These are phyloP conservation scores for Pomatostomus ruficeps DNA, from an alignment of 2,113 vertebrate genomes.

Conservation along the genomic window DNA sequence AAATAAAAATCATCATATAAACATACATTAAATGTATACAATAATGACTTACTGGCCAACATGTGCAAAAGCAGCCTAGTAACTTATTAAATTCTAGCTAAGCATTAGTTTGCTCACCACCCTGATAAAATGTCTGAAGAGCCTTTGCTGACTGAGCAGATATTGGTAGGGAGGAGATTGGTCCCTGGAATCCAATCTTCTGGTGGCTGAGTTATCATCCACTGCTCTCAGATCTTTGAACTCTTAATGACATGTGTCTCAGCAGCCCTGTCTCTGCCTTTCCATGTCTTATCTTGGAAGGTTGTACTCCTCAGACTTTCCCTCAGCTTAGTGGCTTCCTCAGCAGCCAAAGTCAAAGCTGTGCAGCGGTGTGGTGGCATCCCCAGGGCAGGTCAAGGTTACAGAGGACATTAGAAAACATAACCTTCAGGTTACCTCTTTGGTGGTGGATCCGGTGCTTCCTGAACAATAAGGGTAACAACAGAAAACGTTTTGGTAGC, in stretches of 20 bases:
- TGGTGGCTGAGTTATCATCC: neutral
- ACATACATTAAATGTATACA: neutral
- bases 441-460: neutral
- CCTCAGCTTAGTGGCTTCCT: neutral
- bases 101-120: neutral
- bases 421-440: neutral
- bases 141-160: neutral
- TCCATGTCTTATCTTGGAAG: neutral
- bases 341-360: neutral
- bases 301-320: neutral
- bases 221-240: conserved; percentile 9
- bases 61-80: neutral
- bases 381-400: neutral
- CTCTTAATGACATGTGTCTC: neutral
- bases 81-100: neutral
- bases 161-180: neutral
- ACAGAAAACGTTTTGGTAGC: neutral
- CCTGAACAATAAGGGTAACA: neutral
- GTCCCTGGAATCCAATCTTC: neutral
- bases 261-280: neutral
- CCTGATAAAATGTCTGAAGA: neutral
- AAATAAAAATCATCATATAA: neutral
- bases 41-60: neutral
- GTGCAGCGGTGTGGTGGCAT: neutral
- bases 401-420: neutral